Base-by-base conservation (phyloP, 2,113 vertebrate species). In the Ptychochromis oligacanthus region DNA sequence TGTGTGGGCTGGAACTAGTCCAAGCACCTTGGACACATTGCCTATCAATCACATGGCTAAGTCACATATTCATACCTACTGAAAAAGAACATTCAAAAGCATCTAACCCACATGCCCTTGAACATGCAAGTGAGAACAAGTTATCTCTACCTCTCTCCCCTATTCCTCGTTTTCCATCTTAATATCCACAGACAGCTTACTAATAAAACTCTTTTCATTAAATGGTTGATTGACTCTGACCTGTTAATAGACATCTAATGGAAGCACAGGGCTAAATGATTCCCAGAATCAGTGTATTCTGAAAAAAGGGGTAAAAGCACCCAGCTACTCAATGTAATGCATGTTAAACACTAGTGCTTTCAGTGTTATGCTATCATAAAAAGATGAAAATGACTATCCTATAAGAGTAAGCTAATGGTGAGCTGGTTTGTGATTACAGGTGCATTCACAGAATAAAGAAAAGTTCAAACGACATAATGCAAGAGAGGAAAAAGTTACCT, bases 301-400 rank as follows among this genome's bases (percentile, higher is more conserved):
- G 61, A 70, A 80, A 80, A 58, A 52, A 40, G 10, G 49, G 75
- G 43, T 60, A 83, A 86, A 83, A 85, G 67, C 46, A 77, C 17
- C 38, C 36, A 18, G 38, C 75, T 55, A 38, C n/a, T 34, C 64
- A 72, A 85, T 86, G 58, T 86, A 83, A 88, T 90, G 85, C 88
- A 85, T 89, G 59, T 79, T 75, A 89, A 93, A 90, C 58, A 88
- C 75, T 59, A 60, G 74, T 56, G 88, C 87, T 77, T 87, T 89
- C 83, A 85, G 74, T 70, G 77, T 83, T 64, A 90, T 76, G 58
- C n/a, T 78, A 31, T 83, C 78, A 86, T 90, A 89, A 83, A 31
- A 92, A 28, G 56, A 83, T 87, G 43, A 82, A 87, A 89, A 91
- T 77, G 57, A 93, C 81, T 81, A 87, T 84, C 43, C 60, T 81